Base-by-base conservation (phyloP, 2,888 invertebrate genomes). In the Anthophora plumipes region DNA sequence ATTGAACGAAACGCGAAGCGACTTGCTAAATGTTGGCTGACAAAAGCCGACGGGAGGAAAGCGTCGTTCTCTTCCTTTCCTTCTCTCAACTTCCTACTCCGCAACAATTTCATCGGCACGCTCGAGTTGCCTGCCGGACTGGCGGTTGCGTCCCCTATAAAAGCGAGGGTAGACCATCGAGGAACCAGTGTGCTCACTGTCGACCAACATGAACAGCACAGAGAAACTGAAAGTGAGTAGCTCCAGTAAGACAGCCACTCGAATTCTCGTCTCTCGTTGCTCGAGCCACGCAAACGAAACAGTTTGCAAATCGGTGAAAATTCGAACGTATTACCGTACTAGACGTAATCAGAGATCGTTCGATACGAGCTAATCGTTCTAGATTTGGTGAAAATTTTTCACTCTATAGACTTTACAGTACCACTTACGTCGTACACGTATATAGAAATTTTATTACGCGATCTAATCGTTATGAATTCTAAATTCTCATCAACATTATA, bases 151-250 rank as follows among this genome's bases (percentile, higher is more conserved):
- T 85, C 87, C 88, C 89, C 89, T 93, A 93, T 93, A 93, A 93
- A 93, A 93, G 93, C 92, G 90, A 90, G 92, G 91, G 91, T 92
- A 91, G 88, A 86, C 90, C 88, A 89, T 88, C 83, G 85, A 88
- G 86, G 89, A 85, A 80, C 90, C 92, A 92, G 92, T 92, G 90
- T 91, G 91, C 90, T 91, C 90, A 92, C 91, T 91, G 91, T 87
- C 90, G 84, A 89, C 90, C 91, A 91, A 90, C 92, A 93, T 93
- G 92, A 89, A 92, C 91, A 90, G 92, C 92, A 90, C 91, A 88
- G 90, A 89, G 86, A 93, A 92, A 88, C 90, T 92, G 89, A 92
- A 92, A 92, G 92, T 93, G 91, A 93, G 92, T 92, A 91, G 87
- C 78, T 72, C 82, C 73, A 39, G 75, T 68, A 76, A 76, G 80